Conservation (phyloP, 2,113 vertebrate genomes). For the Notarius lentiginosus region DNA sequence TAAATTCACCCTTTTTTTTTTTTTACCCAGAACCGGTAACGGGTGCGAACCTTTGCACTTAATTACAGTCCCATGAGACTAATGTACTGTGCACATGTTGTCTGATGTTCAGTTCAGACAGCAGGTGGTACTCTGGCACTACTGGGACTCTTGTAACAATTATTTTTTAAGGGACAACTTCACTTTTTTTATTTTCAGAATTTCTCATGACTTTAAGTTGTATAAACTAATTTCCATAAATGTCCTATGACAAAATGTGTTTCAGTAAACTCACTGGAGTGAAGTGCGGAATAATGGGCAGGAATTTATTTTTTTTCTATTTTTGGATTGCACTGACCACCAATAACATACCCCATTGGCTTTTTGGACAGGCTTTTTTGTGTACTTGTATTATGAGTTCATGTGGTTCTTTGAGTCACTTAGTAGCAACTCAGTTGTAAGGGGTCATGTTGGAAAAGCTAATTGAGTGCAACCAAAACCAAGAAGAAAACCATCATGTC, state of each 20-base stretch:
- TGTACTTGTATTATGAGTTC: background rate
- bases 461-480: background rate
- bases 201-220: background rate
- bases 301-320: background rate
- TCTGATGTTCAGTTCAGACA: conserved; percentile 1
- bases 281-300: background rate
- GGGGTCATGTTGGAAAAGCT: background rate
- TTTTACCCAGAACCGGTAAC: background rate
- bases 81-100: background rate
- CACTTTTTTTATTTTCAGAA: background rate
- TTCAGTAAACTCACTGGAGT: background rate
- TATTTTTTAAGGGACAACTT: background rate
- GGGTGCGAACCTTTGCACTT: background rate
- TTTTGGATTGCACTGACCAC: background rate
- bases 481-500: background rate
- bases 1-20: background rate
- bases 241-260: background rate
- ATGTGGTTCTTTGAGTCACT: background rate
- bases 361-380: background rate
- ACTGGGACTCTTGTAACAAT: background rate
- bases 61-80: background rate
- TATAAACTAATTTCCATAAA: background rate
- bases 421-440: background rate
- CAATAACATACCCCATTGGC: background rate
- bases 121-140: conserved; percentile 20